These are phyloP conservation scores for Furcifer pardalis DNA, from an alignment of 2,797 vertebrate species.

Conservation along the genomic window DNA sequence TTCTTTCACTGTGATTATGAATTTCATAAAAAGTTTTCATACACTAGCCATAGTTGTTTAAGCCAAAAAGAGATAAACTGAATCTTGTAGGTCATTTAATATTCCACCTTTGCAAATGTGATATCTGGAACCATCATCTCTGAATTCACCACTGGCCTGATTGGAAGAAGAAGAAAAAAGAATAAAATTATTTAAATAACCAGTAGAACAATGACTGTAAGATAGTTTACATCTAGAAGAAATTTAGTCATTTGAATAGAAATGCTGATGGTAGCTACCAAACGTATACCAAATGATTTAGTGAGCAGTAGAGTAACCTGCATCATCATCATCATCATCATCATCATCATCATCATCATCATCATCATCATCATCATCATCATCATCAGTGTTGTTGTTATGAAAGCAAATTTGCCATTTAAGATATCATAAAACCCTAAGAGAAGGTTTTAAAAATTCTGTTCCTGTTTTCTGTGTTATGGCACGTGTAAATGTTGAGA, in stretches of 20 bases:
- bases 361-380: too few species aligned
- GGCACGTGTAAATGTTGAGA: background rate
- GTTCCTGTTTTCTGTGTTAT: background rate
- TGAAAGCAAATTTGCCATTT: background rate
- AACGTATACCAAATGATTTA: background rate
- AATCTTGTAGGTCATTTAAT: conserved; percentile 31
- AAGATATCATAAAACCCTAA: background rate
- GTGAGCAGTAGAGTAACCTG: background rate
- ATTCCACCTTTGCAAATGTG: conserved; percentile 8
- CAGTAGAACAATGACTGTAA: background rate
- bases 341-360: too few species aligned
- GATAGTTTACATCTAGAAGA: background rate
- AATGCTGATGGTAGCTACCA: background rate
- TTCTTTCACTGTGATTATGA: background rate
- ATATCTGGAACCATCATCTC: background rate
- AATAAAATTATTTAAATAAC: background rate
- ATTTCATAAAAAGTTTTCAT: conserved; percentile 48
- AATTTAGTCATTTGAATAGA: background rate
- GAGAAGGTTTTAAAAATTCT: background rate
- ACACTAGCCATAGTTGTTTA: conserved; percentile 45
- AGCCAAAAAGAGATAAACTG: conserved; percentile 23
- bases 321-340: too few species aligned
- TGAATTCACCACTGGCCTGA: background rate
- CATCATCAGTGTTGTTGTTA: background rate
- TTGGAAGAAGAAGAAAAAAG: background rate